Percentiles rank a stretch among this genome's conserved stretches.
Evolutionary conservation across 2,888 invertebrate species (phyloP).

Genomic region (Hypena proboscidalis): DNA sequence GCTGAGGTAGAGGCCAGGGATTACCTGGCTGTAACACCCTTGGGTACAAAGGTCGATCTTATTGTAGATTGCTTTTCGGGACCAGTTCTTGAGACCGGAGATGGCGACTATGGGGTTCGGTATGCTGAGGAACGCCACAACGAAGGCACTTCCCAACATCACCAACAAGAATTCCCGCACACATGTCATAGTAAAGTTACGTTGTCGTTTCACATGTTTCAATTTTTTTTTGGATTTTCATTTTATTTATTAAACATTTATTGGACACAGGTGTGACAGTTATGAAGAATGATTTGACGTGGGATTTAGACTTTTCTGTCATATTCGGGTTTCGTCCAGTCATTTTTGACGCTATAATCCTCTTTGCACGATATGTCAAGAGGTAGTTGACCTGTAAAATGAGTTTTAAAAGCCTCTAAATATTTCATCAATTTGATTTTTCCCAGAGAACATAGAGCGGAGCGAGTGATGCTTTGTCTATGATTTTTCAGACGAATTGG

Average conservation of each 20-base stretch:
- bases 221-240: conserved; percentile 41
- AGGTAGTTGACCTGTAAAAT: neutral
- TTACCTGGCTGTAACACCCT: conserved; percentile 70
- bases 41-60: conserved; percentile 77
- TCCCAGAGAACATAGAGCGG: too few species aligned
- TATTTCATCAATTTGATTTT: too few species aligned
- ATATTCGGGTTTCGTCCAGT: conserved; percentile 16
- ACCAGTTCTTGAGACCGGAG: conserved; percentile 69
- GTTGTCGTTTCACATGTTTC: conserved; percentile 27
- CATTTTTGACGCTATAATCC: conserved; percentile 1
- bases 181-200: conserved; percentile 54
- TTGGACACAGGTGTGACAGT: too few species aligned
- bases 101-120: conserved; percentile 68
- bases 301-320: conserved; percentile 16
- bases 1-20: conserved; percentile 74
- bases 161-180: conserved; percentile 57
- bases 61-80: conserved; percentile 64
- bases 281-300: too few species aligned
- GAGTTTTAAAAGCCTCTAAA: too few species aligned
- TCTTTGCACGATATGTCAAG: neutral
- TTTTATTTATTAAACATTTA: conserved; percentile 26
- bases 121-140: conserved; percentile 70
- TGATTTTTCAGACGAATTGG: too few species aligned
- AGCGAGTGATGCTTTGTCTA: too few species aligned
- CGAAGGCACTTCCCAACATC: conserved; percentile 70